Base-by-base conservation (phyloP, 2,888 invertebrate genomes). In the Ornithoptera priamus region DNA sequence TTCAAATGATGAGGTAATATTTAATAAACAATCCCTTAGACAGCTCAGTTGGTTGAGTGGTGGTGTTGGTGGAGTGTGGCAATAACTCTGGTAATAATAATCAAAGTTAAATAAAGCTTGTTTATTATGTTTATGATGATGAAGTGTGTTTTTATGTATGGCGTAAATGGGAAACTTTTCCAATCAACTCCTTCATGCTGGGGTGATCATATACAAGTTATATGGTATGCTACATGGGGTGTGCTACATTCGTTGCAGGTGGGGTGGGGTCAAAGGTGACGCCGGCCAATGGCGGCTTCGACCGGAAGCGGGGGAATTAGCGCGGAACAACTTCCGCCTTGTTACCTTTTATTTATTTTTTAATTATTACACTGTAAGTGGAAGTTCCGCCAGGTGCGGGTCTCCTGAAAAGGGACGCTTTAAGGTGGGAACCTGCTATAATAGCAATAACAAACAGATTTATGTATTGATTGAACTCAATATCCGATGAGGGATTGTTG, bases 181-280 rank as follows among this genome's bases (percentile, higher is more conserved):
- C 24, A 22, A 18, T 15, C 12, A 36, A 36, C 60, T 60, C 17
- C 36, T 36, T 50, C 30, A 10, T 56, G 30, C 20, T 60, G 59
- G 70, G 72, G 72, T 70, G 63, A 69, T 30, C 36, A 69, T 61
- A 56, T 64, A 39, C 18, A 8, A n/a, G 46, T 60, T 70, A 66
- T 57, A 73, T 73, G 66, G 65, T 63, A 61, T 39, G 36, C 46
- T 63, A 71, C 62, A 75, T 69, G 69, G 72, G 73, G 69, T 70
- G 71, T 46, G 68, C 66, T 73, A 74, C 73, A 72, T 74, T 67
- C 56, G 68, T 71, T 73, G 78, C 82, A 81, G 82, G 81, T 84
- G 86, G 89, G 82, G 89, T 80, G 85, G 89, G 90, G 87, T 92
- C 90, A 91, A 85, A 90, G 91, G 91, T 90, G 85, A 84, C 72